These are phyloP conservation scores for Calephelis perditalis DNA, from an alignment of 2,888 invertebrate species.

Conservation along the genomic window DNA sequence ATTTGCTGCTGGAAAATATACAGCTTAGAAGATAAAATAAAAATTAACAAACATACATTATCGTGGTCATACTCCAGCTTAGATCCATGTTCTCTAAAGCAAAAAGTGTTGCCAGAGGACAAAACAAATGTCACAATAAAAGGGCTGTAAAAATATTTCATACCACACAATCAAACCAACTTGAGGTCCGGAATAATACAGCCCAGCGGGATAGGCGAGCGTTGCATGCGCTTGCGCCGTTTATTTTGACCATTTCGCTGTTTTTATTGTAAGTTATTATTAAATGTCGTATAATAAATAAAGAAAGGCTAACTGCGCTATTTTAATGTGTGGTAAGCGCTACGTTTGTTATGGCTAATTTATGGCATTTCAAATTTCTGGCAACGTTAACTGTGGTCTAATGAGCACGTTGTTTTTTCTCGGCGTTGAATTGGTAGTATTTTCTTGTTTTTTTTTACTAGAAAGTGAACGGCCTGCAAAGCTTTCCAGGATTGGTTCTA, in stretches of 20 bases:
- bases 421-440: too few relatives aligned
- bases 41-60: neutral
- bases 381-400: neutral
- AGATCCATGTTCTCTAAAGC: slow-evolving; percentile 8
- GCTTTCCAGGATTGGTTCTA: too few relatives aligned
- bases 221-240: slow-evolving; percentile 22
- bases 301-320: slow-evolving; percentile 16
- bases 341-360: slow-evolving; percentile 10
- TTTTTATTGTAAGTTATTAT: slow-evolving; percentile 13
- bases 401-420: neutral
- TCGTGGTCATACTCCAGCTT: neutral
- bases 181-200: slow-evolving; percentile 24
- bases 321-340: slow-evolving; percentile 6
- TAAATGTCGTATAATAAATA: slow-evolving; percentile 18
- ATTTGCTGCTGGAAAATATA: too few relatives aligned
- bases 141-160: slow-evolving; percentile 12
- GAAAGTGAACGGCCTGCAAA: too few relatives aligned
- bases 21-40: too few relatives aligned
- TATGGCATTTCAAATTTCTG: slow-evolving; percentile 9
- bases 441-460: too few relatives aligned
- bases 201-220: slow-evolving; percentile 23
- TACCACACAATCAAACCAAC: slow-evolving; percentile 17
- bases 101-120: slow-evolving; percentile 12
- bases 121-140: slow-evolving; percentile 10
- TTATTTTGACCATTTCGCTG: slow-evolving; percentile 21